Conservation (phyloP, 2,888 invertebrate genomes). For the Phengaris alcon region DNA sequence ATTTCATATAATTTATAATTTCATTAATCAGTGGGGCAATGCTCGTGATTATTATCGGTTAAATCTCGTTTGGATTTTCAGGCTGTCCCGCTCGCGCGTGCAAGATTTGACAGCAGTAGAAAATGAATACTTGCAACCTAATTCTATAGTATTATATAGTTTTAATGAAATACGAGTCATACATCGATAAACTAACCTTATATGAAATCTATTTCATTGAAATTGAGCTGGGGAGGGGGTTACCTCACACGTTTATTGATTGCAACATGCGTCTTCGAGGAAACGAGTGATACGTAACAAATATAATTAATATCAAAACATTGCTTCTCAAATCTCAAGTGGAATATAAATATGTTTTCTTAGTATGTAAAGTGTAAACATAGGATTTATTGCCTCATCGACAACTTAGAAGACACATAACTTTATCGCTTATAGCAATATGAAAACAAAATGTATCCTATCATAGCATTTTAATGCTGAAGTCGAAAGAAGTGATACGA, state of each 20-base stretch:
- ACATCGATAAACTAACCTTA: background rate
- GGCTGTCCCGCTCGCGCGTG: too few species aligned
- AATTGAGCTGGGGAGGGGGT: too few species aligned
- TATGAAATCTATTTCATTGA: background rate
- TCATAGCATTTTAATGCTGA: background rate
- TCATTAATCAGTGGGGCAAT: too few species aligned
- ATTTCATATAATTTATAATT: too few species aligned
- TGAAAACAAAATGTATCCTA: background rate
- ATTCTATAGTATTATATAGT: background rate
- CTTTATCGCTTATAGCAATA: too few species aligned
- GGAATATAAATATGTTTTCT: background rate
- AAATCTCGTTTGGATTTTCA: too few species aligned
- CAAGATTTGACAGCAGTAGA: too few species aligned
- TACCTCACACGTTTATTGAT: background rate
- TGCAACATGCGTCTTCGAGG: constrained; percentile 24
- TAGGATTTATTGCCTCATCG: background rate
- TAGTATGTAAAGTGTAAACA: background rate
- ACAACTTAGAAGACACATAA: background rate
- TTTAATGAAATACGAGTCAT: background rate
- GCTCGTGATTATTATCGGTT: too few species aligned
- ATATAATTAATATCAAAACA: constrained; percentile 21
- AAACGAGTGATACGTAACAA: constrained; percentile 24
- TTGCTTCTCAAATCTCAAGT: constrained; percentile 1
- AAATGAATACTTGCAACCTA: too few species aligned
- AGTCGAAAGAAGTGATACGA: background rate